Evolutionary conservation across 2,113 vertebrate species (phyloP).

Genomic region (Diphyllodes magnificus): DNA sequence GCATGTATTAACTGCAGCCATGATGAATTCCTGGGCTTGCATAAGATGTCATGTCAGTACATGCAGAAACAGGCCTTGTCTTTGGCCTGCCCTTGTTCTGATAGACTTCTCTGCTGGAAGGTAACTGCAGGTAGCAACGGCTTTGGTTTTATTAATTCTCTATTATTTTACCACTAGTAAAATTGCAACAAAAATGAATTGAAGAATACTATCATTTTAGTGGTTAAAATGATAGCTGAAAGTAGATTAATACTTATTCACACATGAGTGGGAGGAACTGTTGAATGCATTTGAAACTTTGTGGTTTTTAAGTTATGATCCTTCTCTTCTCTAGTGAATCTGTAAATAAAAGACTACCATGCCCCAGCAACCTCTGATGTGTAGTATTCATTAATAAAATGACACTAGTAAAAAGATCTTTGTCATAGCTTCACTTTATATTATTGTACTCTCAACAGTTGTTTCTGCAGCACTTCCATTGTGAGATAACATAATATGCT

Average conservation of each 20-base stretch:
- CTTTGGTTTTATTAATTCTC: neutral
- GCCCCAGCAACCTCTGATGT: neutral
- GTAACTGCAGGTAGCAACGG: neutral
- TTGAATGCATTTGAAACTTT: neutral
- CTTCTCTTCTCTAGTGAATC: neutral
- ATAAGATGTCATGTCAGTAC: neutral
- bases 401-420: neutral
- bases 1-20: neutral
- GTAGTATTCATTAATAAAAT: neutral
- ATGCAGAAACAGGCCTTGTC: neutral
- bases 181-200: neutral
- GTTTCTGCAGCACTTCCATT: neutral
- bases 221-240: neutral
- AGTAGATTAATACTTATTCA: neutral
- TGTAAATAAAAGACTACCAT: neutral
- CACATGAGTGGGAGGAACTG: neutral
- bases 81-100: neutral
- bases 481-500: slow-evolving; percentile 16
- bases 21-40: neutral
- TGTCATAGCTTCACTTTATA: neutral
- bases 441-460: neutral
- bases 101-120: neutral
- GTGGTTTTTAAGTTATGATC: neutral
- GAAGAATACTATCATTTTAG: neutral
- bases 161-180: neutral